These are phyloP conservation scores for Carcharodon carcharias DNA, from an alignment of 2,797 vertebrate species.

Conservation along the genomic window DNA sequence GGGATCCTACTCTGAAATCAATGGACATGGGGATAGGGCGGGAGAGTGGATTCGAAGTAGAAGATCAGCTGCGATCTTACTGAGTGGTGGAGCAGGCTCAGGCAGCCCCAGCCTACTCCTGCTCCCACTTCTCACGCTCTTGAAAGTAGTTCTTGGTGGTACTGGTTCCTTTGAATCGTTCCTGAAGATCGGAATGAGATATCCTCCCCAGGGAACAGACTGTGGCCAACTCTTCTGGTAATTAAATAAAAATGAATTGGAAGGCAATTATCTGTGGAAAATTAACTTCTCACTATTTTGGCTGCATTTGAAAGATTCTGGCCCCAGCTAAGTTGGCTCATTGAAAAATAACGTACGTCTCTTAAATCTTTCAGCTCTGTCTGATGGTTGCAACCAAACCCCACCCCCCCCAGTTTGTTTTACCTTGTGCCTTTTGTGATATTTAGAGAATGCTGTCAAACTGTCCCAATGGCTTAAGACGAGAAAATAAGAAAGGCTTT, in stretches of 20 bases:
- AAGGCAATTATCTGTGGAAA: background rate
- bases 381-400: background rate
- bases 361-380: background rate
- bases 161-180: background rate
- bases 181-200: background rate
- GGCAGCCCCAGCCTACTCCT: background rate
- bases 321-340: background rate
- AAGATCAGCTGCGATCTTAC: background rate
- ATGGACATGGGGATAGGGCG: no score
- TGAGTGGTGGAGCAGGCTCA: background rate
- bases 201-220: background rate
- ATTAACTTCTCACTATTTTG: conserved; percentile 8
- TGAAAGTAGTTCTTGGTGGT: no score
- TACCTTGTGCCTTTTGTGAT: background rate
- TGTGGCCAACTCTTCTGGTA: background rate
- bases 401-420: background rate
- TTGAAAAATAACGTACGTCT: background rate
- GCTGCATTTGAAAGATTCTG: background rate
- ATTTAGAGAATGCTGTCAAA: background rate
- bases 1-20: no score
- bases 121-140: background rate
- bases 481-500: background rate
- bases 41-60: no score
- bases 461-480: background rate
- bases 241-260: conserved; percentile 4